These are phyloP conservation scores for Melospiza georgiana DNA, from an alignment of 2,113 vertebrate genomes.

Conservation along the genomic window DNA sequence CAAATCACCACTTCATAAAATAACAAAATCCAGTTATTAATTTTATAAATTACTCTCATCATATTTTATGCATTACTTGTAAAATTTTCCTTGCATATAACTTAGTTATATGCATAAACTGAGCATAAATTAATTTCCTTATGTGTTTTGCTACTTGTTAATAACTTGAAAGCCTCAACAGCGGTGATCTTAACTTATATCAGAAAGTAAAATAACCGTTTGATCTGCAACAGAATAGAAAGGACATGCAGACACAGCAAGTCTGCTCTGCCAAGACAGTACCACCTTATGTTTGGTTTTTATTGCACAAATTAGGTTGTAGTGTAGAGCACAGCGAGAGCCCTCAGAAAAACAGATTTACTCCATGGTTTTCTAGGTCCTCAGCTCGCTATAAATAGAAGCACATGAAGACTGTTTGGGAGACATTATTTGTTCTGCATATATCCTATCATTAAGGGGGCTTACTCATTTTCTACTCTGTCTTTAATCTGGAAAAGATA, in stretches of 20 bases:
- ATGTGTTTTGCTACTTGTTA: conserved; percentile 20
- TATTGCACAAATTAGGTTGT: not conserved
- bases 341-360: not conserved
- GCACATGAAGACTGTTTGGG: not conserved
- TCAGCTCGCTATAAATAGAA: not conserved
- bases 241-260: not conserved
- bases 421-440: not conserved
- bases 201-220: not conserved
- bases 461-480: not conserved
- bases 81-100: not conserved
- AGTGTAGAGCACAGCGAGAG: accelerated
- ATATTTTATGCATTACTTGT: conserved; percentile 36
- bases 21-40: conserved; percentile 17
- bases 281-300: not conserved
- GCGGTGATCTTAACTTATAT: conserved; percentile 15
- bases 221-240: not conserved
- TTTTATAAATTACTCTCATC: conserved; percentile 38
- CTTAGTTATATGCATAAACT: conserved; percentile 8
- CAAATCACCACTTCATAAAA: conserved; percentile 26
- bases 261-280: not conserved
- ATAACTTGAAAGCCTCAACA: conserved; percentile 33
- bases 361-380: not conserved
- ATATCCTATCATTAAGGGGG: not conserved
- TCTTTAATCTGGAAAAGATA: not conserved
- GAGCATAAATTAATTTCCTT: conserved; percentile 37